A percentile compares a stretch with the other conserved stretches of the same genome.
phyloP scores from a whole-genome alignment of 2,888 invertebrate genomes.

The Drosophila testacea region DNA sequence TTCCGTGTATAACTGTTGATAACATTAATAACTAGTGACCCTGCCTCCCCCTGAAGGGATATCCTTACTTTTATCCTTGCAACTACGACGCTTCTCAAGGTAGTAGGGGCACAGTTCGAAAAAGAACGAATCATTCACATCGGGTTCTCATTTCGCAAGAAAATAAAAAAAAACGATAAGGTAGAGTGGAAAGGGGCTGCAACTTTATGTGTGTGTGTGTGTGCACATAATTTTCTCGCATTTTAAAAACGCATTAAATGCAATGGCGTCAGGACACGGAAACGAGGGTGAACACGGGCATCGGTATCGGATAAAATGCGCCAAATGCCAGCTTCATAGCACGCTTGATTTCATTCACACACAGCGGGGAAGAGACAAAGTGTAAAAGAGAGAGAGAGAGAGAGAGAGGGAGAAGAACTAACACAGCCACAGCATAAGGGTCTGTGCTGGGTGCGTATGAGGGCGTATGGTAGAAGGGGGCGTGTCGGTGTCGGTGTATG shows the following conservation, averaged over 20 bases:
- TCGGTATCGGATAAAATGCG: conserved; percentile 2
- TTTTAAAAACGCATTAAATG: conserved; percentile 69
- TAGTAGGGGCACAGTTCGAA: not conserved
- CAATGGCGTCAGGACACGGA: conserved; percentile 44
- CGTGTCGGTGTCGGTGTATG: conserved; percentile 7
- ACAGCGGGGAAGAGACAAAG: not conserved
- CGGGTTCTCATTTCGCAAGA: conserved; percentile 2
- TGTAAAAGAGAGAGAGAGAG: no score
- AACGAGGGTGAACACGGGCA: conserved; percentile 6
- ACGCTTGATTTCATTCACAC: conserved; percentile 53
- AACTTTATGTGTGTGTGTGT: conserved; percentile 10
- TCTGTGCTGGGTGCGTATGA: not conserved
- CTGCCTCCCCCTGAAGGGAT: no score
- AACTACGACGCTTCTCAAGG: not conserved
- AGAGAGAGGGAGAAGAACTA: not conserved
- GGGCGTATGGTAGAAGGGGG: not conserved
- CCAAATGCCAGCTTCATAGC: conserved; percentile 34
- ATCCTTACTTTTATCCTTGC: not conserved
- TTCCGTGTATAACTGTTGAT: not conserved
- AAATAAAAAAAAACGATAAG: not conserved
- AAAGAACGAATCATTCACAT: conserved; percentile 11
- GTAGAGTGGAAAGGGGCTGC: not conserved
- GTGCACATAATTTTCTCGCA: conserved; percentile 47
- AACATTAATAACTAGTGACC: not conserved
- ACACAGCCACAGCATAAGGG: conserved; percentile 8